A percentile compares a stretch with the other conserved stretches of the same genome.
Evolutionary conservation across 2,797 vertebrate species (phyloP).

Genomic region (Chrosomus eos): DNA sequence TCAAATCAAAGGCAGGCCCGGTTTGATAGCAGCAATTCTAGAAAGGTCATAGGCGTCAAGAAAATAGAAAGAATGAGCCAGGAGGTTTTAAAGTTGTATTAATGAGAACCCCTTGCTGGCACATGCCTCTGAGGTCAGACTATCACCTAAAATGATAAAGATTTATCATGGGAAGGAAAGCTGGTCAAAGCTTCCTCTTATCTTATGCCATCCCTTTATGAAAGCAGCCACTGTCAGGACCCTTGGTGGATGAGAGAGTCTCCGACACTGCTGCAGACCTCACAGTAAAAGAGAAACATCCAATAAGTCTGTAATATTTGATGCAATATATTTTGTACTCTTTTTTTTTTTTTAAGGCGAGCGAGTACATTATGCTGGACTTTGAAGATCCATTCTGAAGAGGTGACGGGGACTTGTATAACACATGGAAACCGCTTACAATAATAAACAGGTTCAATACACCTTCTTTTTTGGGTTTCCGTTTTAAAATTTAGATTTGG

Average conservation of each 20-base stretch:
- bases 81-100: conserved; percentile 84
- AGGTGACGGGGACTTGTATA: conserved; percentile 53
- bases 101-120: conserved; percentile 80
- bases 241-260: conserved; percentile 78
- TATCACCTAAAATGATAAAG: conserved; percentile 87
- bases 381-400: conserved; percentile 58
- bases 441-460: conserved; percentile 51
- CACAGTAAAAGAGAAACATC: conserved; percentile 69
- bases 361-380: conserved; percentile 68
- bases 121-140: conserved; percentile 80
- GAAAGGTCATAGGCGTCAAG: conserved; percentile 82
- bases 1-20: conserved; percentile 68
- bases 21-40: conserved; percentile 78
- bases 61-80: conserved; percentile 80
- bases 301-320: conserved; percentile 78
- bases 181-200: conserved; percentile 81
- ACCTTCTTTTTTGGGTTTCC: conserved; percentile 28
- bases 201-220: conserved; percentile 76
- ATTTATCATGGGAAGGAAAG: conserved; percentile 79
- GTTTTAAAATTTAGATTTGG: conserved; percentile 9
- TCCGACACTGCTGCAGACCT: conserved; percentile 72
- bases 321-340: conserved; percentile 81
- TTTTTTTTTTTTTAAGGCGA: conserved; percentile 73
- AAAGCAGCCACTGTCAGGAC: conserved; percentile 77
- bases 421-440: conserved; percentile 55